Evolutionary conservation across 2,888 invertebrate species (phyloP).

Genomic region (Lithophane leautieri): DNA sequence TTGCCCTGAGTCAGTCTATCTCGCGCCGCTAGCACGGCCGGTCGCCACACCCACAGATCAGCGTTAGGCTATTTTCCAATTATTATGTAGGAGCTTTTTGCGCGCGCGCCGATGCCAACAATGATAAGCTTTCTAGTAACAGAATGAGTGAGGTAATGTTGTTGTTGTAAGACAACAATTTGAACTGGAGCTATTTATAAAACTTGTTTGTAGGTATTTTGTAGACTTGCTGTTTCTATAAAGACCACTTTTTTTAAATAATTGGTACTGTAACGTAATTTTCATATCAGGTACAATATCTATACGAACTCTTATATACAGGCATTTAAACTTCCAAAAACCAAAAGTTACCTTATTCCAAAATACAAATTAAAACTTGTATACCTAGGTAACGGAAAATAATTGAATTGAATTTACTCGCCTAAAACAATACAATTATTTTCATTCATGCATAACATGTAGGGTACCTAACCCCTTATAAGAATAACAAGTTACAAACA

Average conservation of each 20-base stretch:
- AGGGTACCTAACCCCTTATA: background rate
- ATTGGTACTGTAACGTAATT: background rate
- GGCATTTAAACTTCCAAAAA: background rate
- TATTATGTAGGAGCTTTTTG: constrained; percentile 88
- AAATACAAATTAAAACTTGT: background rate
- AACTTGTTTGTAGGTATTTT: constrained; percentile 35
- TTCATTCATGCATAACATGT: constrained; percentile 22
- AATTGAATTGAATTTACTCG: too few species aligned
- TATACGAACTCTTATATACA: too few species aligned
- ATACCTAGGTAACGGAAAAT: too few species aligned
- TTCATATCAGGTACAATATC: too few species aligned
- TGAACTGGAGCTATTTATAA: constrained; percentile 40
- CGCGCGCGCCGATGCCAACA: constrained; percentile 78
- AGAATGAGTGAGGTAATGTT: constrained; percentile 74
- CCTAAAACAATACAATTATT: background rate
- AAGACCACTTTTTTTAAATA: background rate
- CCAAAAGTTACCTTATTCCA: background rate
- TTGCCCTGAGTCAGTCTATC: constrained; percentile 70
- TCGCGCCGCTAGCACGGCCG: constrained; percentile 71
- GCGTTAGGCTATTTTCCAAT: constrained; percentile 87
- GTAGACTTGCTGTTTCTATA: background rate
- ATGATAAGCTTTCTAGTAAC: constrained; percentile 86
- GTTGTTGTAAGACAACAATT: constrained; percentile 70
- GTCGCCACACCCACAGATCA: constrained; percentile 83
- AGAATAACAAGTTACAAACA: constrained; percentile 1